phyloP scores from a whole-genome alignment of 2,888 invertebrate genomes.

The Dynastes hyllus region DNA sequence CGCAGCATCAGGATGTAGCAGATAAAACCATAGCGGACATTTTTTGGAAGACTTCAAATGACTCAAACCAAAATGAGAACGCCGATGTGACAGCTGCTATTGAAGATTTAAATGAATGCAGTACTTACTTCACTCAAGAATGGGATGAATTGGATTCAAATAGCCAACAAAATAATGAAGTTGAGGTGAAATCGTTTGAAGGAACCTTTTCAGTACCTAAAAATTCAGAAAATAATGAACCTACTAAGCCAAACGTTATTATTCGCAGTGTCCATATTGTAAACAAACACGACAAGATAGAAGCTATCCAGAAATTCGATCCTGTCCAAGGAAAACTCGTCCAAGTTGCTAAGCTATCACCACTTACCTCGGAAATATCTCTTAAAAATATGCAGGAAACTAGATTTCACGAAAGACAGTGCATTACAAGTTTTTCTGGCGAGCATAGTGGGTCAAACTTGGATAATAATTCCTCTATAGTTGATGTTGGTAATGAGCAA shows the following conservation, averaged over 20 bases:
- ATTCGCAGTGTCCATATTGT: constrained; percentile 48
- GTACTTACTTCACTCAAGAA: constrained; percentile 44
- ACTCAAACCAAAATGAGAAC: constrained; percentile 6
- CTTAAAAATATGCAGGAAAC: neutral
- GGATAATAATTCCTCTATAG: neutral
- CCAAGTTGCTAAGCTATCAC: neutral
- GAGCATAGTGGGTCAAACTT: neutral
- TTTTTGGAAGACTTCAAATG: neutral
- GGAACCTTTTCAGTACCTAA: too few species aligned
- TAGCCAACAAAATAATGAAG: neutral
- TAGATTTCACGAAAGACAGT: neutral
- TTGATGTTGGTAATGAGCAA: neutral
- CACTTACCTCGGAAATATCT: neutral
- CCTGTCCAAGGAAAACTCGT: neutral
- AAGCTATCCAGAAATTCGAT: constrained; percentile 39
- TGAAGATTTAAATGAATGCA: constrained; percentile 36
- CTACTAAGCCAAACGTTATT: constrained; percentile 15
- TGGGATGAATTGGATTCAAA: constrained; percentile 24
- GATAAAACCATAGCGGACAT: neutral
- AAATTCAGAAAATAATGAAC: neutral
- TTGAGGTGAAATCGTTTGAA: neutral
- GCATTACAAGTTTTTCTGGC: neutral
- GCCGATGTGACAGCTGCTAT: constrained; percentile 35
- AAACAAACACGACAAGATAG: constrained; percentile 40
- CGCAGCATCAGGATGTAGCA: neutral